phyloP scores from a whole-genome alignment of 2,888 invertebrate genomes.

The Brachyopa scutellaris region DNA sequence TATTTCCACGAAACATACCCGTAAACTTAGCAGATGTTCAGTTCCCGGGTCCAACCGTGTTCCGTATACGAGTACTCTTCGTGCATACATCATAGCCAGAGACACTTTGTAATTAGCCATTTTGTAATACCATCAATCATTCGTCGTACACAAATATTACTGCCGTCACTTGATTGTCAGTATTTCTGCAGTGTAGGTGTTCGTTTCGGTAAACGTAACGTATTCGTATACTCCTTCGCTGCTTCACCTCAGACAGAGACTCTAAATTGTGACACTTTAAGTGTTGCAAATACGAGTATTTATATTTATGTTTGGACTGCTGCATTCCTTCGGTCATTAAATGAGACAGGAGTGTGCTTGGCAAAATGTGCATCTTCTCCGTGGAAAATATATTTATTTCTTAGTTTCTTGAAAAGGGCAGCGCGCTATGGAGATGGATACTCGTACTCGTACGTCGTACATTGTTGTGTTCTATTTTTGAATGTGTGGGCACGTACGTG shows the following conservation, averaged over 20 bases:
- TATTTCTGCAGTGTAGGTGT: conserved; percentile 57
- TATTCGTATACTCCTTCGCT: conserved; percentile 32
- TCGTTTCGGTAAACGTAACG: conserved; percentile 16
- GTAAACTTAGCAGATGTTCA: conserved; percentile 63
- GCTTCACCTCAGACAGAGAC: conserved; percentile 48
- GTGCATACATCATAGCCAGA: conserved; percentile 62
- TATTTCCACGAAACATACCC: conserved; percentile 54
- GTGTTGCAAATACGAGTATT: conserved; percentile 71
- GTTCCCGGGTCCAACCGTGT: conserved; percentile 57
- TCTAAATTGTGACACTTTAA: conserved; percentile 68
- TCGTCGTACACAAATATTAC: conserved; percentile 44
- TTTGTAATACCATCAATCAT: conserved; percentile 70
- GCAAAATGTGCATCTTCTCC: conserved; percentile 41
- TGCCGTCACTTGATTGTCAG: conserved; percentile 69
- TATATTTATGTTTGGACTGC: conserved; percentile 68
- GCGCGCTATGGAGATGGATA: not conserved
- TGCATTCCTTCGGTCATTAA: conserved; percentile 66
- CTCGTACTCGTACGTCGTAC: too few species aligned
- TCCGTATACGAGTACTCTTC: conserved; percentile 17
- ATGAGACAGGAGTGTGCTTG: conserved; percentile 45
- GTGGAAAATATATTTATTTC: conserved; percentile 44
- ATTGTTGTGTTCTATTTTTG: conserved; percentile 24
- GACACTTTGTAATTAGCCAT: conserved; percentile 71
- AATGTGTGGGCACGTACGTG: not conserved
- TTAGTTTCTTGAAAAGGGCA: conserved; percentile 1